Percentiles rank a stretch among this genome's conserved stretches.
Evolutionary conservation across 1,140 invertebrate genomes (phyloP).

Genomic region (Elymnias hypermnestra): DNA sequence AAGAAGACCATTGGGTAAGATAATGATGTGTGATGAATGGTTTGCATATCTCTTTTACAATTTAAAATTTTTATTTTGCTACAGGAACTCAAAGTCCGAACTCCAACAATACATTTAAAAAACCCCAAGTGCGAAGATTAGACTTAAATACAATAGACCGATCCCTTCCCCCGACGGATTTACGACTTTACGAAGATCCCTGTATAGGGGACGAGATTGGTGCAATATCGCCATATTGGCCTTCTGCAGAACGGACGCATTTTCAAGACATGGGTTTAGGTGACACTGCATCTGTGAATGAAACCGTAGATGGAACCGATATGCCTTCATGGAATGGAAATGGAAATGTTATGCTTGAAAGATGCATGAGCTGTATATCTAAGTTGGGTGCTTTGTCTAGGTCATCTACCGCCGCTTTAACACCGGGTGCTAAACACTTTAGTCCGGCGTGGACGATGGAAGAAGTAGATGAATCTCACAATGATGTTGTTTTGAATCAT

Average conservation of each 20-base stretch:
- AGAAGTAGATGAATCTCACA: slow-evolving; percentile 55
- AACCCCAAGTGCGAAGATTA: slow-evolving; percentile 78
- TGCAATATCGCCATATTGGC: slow-evolving; percentile 77
- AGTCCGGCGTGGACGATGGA: slow-evolving; percentile 82
- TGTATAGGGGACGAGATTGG: slow-evolving; percentile 74
- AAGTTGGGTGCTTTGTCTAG: slow-evolving; percentile 82
- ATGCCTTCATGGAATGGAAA: slow-evolving; percentile 60
- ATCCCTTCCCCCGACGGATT: slow-evolving; percentile 53
- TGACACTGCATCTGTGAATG: too few relatives aligned
- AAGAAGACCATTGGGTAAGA: slow-evolving; percentile 69
- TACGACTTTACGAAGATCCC: slow-evolving; percentile 66
- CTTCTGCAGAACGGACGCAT: slow-evolving; percentile 77
- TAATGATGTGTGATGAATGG: too few relatives aligned
- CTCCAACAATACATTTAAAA: too few relatives aligned
- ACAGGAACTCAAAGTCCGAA: too few relatives aligned
- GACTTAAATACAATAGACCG: slow-evolving; percentile 61
- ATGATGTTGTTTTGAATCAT: too few relatives aligned
- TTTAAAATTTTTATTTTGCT: too few relatives aligned
- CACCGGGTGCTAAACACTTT: slow-evolving; percentile 66
- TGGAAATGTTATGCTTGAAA: slow-evolving; percentile 77
- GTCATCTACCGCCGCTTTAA: slow-evolving; percentile 76
- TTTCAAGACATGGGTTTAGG: slow-evolving; percentile 79
- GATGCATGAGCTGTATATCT: slow-evolving; percentile 85
- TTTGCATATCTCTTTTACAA: too few relatives aligned
- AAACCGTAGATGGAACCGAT: slow-evolving; percentile 67